These are phyloP conservation scores for Alcedo atthis DNA, from an alignment of 2,797 vertebrate species.

Conservation along the genomic window DNA sequence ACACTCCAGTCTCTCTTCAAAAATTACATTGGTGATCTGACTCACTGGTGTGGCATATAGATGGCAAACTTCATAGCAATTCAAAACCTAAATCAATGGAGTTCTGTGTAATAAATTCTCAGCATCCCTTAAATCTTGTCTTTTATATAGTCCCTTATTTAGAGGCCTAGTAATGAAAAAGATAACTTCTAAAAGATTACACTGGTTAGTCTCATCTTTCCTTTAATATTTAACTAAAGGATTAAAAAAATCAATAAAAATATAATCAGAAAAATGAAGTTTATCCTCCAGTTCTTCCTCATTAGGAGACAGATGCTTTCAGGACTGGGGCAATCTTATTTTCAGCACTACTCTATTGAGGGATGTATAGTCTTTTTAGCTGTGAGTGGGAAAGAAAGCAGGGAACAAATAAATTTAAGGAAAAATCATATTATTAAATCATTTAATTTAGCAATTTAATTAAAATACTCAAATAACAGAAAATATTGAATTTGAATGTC, in stretches of 20 bases:
- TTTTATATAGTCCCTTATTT: not conserved
- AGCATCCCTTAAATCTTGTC: not conserved
- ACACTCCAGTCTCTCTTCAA: not conserved
- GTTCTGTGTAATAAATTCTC: not conserved
- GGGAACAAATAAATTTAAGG: not conserved
- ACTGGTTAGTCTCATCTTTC: not conserved
- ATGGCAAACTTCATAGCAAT: not conserved
- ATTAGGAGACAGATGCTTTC: not conserved
- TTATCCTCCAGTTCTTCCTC: not conserved
- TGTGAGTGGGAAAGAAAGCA: not conserved
- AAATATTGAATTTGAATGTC: not conserved
- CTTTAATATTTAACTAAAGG: not conserved
- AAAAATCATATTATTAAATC: not conserved
- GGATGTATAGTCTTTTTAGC: not conserved
- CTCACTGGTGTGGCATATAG: not conserved
- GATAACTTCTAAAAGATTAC: not conserved
- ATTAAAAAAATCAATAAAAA: not conserved
- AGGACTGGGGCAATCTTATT: not conserved
- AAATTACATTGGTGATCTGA: not conserved
- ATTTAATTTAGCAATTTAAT: not conserved
- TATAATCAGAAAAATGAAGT: not conserved
- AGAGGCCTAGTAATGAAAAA: not conserved
- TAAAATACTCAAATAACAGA: not conserved
- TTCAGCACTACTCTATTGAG: not conserved
- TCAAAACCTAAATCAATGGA: not conserved